These are phyloP conservation scores for Myodes glareolus DNA, from an alignment of 2,113 vertebrate species.

Conservation along the genomic window DNA sequence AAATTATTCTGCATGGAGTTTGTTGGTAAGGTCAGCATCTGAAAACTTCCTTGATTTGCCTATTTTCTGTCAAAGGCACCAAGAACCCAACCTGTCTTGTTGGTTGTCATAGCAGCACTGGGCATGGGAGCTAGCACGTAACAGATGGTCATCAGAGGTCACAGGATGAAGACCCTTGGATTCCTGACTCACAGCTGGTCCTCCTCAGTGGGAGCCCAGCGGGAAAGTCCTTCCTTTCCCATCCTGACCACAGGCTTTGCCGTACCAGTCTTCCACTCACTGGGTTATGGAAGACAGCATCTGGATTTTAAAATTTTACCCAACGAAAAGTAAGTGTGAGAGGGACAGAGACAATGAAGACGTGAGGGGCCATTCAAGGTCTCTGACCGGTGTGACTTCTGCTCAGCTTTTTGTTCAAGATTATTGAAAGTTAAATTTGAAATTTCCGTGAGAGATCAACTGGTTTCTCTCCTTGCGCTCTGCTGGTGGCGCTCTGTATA, in stretches of 20 bases:
- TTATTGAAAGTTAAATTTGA: background rate
- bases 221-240: background rate
- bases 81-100: background rate
- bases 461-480: background rate
- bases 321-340: background rate
- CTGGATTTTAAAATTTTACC: constrained; percentile 1
- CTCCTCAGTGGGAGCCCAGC: background rate
- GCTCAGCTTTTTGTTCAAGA: background rate
- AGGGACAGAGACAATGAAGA: background rate
- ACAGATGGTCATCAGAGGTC: background rate
- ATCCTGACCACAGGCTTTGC: background rate
- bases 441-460: constrained; percentile 22
- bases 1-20: background rate
- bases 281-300: background rate
- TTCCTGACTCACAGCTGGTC: background rate
- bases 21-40: background rate
- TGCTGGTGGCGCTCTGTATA: background rate
- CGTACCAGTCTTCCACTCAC: background rate
- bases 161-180: background rate
- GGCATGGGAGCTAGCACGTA: background rate
- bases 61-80: background rate
- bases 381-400: background rate
- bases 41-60: background rate
- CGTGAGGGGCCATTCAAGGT: background rate
- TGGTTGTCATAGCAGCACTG: background rate